Evolutionary conservation across 2,113 vertebrate species (phyloP), one percentile per base, ranked within the genome.

Genomic region (Notiomystis cincta): DNA sequence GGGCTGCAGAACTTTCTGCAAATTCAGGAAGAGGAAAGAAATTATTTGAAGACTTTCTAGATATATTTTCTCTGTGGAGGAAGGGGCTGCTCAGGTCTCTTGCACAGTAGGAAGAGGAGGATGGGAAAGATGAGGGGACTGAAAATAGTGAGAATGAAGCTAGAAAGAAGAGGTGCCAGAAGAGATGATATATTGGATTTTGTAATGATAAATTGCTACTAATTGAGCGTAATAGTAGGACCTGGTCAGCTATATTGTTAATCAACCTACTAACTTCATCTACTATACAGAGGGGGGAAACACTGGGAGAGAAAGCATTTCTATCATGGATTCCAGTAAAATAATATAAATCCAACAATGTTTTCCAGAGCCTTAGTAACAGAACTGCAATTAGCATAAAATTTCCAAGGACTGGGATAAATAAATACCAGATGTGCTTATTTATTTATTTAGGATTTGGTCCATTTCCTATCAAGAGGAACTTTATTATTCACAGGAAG

Each of bases 381-480:
- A 91, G 85, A 88, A 78, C 44, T 56, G 47, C 56, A 79, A 89
- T 95, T 92, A 96, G 56, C 88, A 83, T 75, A 78, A 86, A 42
- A 86, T 88, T 96, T 91, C 71, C 42, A 82, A 64, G 56, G 81
- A 76, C 77, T 48, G n/a, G 17, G 71, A 86, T 89, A 90, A 92
- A 78, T 87, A 92, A 94, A 95, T 93, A 91, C 79, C 67, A 91
- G 87, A 85, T 88, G 79, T 0, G 4, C 53, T 93, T 89, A 78
- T 71, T 93, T 95, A 71, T 89, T 95, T 91, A 77, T 89, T 91
- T 96, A 86, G 62, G 35, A 66, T 90, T 90, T 88, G 75, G 86
- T 94, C 71, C 20, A 25, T 70, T 96, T 92, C 84, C 82, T 88
- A 27, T 44, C 61, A 70, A 86, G 37, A 15, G 57, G 62, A 93